Base-by-base conservation (phyloP, 2,888 invertebrate genomes). In the Netelia virgata region DNA sequence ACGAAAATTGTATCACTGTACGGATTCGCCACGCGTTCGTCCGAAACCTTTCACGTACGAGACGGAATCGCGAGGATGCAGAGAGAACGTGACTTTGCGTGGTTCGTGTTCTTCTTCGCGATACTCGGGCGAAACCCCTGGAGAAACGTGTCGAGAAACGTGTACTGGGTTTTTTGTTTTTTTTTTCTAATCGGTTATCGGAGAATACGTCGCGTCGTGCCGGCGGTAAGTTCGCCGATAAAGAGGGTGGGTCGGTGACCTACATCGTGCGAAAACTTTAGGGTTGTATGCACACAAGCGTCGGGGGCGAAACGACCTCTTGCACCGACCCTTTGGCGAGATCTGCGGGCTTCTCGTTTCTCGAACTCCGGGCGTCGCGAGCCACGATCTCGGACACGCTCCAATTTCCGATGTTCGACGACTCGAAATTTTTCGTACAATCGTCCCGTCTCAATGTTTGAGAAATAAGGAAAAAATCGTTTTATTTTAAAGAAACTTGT, bases 161-260 rank as follows among this genome's bases (percentile, higher is more conserved):
- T 28, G 28, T 64, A 57, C 20, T 74, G n/a, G n/a, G 5, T 36
- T 36, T 36, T 36, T 36, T 36, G 6, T 8, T 36, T 36, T 6
- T 36, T 36, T 36, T 36, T 23, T 23, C 1, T 36, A 63, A 28
- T 16, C 14, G 55, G 47, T 81, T 82, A 84, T 82, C 50, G 66
- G 43, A 61, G 61, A 69, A 61, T 73, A 68, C 64, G 20, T 68
- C 47, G 28, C 68, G 68, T 53, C 68, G 55, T 61, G 66, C 64
- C 84, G 63, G 59, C 50, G 47, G 59, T 57, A 20, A 43, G 72
- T 57, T 53, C 43, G 43, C 69, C 69, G 82, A 84, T 74, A 70
- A 63, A 70, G 59, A 75, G 78, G 77, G 74, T 70, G 84, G 75
- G 78, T 82, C 82, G 75, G 78, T 82, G 84, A 82, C 78, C 84